A percentile compares a stretch with the other conserved stretches of the same genome.
phyloP scores from a whole-genome alignment of 2,113 vertebrate genomes.

The Sebastes fasciatus region DNA sequence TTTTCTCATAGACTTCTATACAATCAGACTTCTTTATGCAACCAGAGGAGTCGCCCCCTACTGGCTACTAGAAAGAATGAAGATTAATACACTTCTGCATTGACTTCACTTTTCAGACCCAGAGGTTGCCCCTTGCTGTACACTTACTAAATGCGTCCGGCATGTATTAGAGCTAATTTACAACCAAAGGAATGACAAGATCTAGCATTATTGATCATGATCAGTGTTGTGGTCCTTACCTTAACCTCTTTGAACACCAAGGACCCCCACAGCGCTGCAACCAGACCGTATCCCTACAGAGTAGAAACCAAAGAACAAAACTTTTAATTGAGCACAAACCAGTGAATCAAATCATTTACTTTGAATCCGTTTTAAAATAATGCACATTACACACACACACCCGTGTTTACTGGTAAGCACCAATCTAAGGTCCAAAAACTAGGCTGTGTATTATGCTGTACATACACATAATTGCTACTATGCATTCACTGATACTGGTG shows the following conservation, averaged over 20 bases:
- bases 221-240: constrained; percentile 76
- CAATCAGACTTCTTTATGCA: no score
- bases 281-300: constrained; percentile 89
- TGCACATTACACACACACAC: no score
- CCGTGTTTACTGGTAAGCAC: no score
- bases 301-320: background rate
- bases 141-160: background rate
- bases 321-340: background rate
- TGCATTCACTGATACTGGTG: background rate
- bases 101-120: no score
- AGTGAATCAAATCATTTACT: background rate
- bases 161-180: background rate
- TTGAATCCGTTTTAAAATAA: background rate
- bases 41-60: no score
- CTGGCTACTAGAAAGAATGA: no score
- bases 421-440: no score
- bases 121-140: no score
- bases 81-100: no score
- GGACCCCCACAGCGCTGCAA: constrained; percentile 91
- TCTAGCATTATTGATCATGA: background rate
- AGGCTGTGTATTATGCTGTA: no score
- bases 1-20: no score
- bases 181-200: no score
- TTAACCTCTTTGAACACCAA: constrained; percentile 93
- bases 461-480: background rate